Evolutionary conservation across 2,797 vertebrate genomes (phyloP).

Genomic region (Sebastes steindachneri): DNA sequence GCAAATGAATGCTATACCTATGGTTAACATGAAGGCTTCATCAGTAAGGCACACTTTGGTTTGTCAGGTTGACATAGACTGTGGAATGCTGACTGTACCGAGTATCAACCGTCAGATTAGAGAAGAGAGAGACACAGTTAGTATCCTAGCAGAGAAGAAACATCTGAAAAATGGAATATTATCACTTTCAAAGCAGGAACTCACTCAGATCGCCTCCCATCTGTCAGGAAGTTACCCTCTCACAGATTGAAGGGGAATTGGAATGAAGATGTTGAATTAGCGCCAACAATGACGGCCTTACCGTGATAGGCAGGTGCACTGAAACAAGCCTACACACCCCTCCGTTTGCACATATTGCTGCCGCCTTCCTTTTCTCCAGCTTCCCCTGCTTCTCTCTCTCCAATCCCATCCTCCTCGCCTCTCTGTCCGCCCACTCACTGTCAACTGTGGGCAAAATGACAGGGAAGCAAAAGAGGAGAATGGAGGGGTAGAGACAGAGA

Average conservation of each 20-base stretch:
- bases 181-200: background rate
- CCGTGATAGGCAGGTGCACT: no score
- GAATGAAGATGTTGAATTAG: background rate
- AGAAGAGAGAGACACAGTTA: no score
- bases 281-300: background rate
- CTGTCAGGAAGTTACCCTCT: background rate
- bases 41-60: background rate
- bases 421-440: conserved; percentile 32
- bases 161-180: background rate
- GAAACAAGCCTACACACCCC: background rate
- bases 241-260: background rate
- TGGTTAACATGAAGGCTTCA: background rate
- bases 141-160: background rate
- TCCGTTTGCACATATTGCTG: background rate
- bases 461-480: background rate
- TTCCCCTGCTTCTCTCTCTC: background rate
- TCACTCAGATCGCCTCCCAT: background rate
- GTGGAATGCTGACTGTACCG: rapidly evolving
- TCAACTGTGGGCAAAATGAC: conserved; percentile 17
- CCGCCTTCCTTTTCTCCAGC: conserved; percentile 7
- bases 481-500: background rate
- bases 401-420: conserved; percentile 39
- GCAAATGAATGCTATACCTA: background rate
- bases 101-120: no score
- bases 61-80: background rate